Percentiles rank a stretch among this genome's conserved stretches.
Evolutionary conservation across 1,140 invertebrate genomes (phyloP).

Genomic region (Drosophila lacteicornis): DNA sequence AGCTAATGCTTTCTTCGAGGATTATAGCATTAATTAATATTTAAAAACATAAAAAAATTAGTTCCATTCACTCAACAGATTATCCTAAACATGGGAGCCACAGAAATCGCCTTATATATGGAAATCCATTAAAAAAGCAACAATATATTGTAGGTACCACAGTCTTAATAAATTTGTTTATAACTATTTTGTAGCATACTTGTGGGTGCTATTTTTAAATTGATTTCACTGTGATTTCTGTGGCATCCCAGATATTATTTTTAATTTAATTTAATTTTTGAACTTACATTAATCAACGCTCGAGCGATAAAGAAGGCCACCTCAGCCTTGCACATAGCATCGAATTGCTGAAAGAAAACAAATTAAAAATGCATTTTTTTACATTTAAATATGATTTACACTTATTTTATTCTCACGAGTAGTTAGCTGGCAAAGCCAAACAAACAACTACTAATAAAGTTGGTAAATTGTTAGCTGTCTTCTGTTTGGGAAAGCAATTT

Average conservation of each 20-base stretch:
- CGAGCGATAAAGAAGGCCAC: constrained; percentile 89
- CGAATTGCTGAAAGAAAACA: constrained; percentile 88
- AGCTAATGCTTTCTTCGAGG: no score
- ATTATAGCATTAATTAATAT: no score
- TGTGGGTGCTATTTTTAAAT: no score
- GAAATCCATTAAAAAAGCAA: neutral
- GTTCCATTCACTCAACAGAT: neutral
- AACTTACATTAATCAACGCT: constrained; percentile 89
- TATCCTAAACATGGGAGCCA: neutral
- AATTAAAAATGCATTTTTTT: constrained; percentile 7
- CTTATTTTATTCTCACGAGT: constrained; percentile 18
- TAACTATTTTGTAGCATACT: no score
- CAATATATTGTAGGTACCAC: neutral
- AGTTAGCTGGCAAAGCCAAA: constrained; percentile 22
- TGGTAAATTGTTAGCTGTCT: constrained; percentile 28
- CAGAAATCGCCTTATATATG: neutral
- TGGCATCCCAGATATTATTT: neutral
- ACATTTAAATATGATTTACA: constrained; percentile 27
- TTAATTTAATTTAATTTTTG: no score
- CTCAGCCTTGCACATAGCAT: constrained; percentile 90
- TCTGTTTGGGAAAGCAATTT: constrained; percentile 43
- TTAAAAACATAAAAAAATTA: no score
- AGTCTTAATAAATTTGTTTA: no score
- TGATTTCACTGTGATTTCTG: neutral
- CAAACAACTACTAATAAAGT: constrained; percentile 39